Evolutionary conservation across 2,888 invertebrate species (phyloP).

Genomic region (Hemistola chrysoprasaria): DNA sequence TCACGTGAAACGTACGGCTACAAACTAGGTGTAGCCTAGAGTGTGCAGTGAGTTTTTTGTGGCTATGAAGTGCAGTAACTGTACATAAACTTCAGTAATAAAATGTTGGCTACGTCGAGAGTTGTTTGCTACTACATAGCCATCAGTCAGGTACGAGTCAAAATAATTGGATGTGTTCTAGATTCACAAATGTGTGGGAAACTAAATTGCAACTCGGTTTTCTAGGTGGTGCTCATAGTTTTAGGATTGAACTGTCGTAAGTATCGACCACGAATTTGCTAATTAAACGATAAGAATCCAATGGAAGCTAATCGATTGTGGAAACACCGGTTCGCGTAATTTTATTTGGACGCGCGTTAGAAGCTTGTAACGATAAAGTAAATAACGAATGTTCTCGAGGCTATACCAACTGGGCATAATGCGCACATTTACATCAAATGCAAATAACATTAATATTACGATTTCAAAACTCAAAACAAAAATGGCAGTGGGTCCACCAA

Average conservation of each 20-base stretch:
- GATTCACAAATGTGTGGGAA: too few species aligned
- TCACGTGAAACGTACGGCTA: slow-evolving; percentile 49
- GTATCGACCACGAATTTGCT: slow-evolving; percentile 25
- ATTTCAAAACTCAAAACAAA: too few species aligned
- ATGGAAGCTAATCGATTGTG: neutral
- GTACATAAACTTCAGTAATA: slow-evolving; percentile 29
- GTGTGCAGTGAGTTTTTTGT: slow-evolving; percentile 45
- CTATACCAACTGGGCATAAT: too few species aligned
- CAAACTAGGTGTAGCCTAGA: slow-evolving; percentile 38
- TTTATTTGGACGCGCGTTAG: too few species aligned
- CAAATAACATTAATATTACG: too few species aligned
- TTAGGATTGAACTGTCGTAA: slow-evolving; percentile 49
- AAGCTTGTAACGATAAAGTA: too few species aligned
- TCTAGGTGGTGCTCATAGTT: slow-evolving; percentile 47
- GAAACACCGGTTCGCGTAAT: too few species aligned
- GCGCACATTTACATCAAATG: too few species aligned
- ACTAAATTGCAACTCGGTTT: slow-evolving; percentile 29
- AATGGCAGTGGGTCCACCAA: too few species aligned
- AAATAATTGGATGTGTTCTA: too few species aligned
- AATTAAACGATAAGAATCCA: slow-evolving; percentile 1
- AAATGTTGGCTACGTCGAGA: slow-evolving; percentile 32
- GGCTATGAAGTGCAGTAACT: slow-evolving; percentile 42
- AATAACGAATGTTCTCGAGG: too few species aligned
- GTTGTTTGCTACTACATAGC: slow-evolving; percentile 29
- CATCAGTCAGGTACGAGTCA: slow-evolving; percentile 44